phyloP scores from a whole-genome alignment of 1,140 invertebrate genomes.

The Andrena cerasifolii region DNA sequence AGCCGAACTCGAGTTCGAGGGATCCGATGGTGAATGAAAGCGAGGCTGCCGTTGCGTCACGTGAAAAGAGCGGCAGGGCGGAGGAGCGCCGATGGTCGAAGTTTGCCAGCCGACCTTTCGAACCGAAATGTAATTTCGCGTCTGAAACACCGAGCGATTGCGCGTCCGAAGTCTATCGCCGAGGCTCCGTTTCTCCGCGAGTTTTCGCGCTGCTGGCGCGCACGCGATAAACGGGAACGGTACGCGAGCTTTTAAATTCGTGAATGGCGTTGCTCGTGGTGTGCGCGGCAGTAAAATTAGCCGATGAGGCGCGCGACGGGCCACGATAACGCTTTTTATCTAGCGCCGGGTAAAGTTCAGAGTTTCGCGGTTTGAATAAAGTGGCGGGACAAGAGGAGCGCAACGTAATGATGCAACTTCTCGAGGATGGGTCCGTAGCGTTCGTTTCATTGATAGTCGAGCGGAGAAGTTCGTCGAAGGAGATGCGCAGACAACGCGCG shows the following conservation, averaged over 20 bases:
- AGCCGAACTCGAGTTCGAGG: not conserved
- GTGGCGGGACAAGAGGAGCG: no score
- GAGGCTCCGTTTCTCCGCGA: no score
- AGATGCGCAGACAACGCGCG: not conserved
- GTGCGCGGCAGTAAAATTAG: constrained; percentile 38
- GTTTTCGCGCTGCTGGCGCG: no score
- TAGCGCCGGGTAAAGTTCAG: constrained; percentile 61
- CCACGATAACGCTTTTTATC: constrained; percentile 59
- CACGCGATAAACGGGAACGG: no score
- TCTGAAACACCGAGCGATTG: not conserved
- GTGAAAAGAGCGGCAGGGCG: not conserved
- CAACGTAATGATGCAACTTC: no score
- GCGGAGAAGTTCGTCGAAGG: not conserved
- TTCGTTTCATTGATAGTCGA: not conserved
- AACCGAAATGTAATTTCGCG: not conserved
- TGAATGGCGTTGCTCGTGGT: not conserved
- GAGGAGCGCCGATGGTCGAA: not conserved
- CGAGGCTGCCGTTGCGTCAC: constrained; percentile 20
- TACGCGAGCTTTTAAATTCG: not conserved
- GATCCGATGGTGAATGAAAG: constrained; percentile 24
- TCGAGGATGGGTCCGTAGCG: not conserved
- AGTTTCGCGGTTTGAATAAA: constrained; percentile 40
- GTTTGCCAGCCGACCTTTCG: not conserved
- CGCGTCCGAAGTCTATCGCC: not conserved
- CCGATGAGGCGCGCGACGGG: not conserved